Evolutionary conservation across 2,113 vertebrate species (phyloP).

Genomic region (Heliornis fulica): DNA sequence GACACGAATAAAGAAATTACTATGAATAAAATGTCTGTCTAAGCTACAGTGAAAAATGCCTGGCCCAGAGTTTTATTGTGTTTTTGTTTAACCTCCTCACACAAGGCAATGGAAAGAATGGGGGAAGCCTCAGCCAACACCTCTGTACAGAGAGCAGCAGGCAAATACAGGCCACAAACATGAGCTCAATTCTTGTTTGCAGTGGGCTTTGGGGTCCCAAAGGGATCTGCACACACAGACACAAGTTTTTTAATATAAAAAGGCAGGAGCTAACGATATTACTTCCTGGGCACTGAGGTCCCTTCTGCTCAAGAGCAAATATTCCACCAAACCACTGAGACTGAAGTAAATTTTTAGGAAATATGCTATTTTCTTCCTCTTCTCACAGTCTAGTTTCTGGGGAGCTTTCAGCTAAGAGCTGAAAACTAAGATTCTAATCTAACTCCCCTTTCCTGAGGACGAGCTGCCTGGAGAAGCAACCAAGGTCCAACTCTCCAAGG

Average conservation of each 20-base stretch:
- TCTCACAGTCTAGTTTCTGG: background rate
- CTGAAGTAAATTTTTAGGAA: slow-evolving; percentile 1
- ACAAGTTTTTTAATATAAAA: slow-evolving; percentile 18
- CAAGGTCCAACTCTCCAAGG: background rate
- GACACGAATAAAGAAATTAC: slow-evolving; percentile 43
- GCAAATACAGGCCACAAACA: background rate
- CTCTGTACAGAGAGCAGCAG: background rate
- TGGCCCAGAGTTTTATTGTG: slow-evolving; percentile 11
- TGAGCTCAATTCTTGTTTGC: background rate
- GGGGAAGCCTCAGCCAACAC: background rate
- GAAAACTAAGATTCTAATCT: background rate
- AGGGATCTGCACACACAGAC: background rate
- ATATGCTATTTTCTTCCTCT: background rate
- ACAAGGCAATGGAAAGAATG: background rate
- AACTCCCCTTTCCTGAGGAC: background rate
- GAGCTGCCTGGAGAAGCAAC: background rate
- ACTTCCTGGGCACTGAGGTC: background rate
- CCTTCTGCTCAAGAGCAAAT: slow-evolving; percentile 19
- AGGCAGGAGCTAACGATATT: background rate
- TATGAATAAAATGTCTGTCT: slow-evolving; percentile 10
- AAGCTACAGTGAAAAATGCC: slow-evolving; percentile 31
- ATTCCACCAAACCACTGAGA: background rate
- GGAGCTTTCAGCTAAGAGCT: background rate
- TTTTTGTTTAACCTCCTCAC: slow-evolving; percentile 47
- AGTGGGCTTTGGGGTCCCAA: background rate